These are phyloP conservation scores for Tinamus guttatus DNA, from an alignment of 2,113 vertebrate species.

Conservation along the genomic window DNA sequence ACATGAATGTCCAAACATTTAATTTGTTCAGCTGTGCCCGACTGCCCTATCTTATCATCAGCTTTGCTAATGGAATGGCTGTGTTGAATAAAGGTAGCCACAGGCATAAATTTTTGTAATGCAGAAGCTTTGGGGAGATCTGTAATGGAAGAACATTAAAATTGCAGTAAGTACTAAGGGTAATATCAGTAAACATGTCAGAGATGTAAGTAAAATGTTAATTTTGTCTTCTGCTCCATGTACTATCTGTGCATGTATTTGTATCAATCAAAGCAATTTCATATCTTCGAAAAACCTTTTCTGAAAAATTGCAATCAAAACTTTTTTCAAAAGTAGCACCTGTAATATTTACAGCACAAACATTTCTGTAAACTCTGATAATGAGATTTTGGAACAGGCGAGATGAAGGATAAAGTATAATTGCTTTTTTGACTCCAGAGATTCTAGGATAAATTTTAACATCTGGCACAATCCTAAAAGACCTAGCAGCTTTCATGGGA, in stretches of 20 bases:
- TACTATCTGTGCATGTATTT: background rate
- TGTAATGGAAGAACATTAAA: background rate
- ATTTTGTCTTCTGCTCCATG: background rate
- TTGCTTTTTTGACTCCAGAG: constrained; percentile 43
- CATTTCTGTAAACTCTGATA: constrained; percentile 20
- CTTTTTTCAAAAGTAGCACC: background rate
- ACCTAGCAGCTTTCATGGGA: background rate
- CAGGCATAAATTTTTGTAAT: background rate
- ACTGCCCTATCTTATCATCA: background rate
- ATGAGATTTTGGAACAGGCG: constrained; percentile 43
- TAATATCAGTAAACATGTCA: background rate
- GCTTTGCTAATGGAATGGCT: background rate
- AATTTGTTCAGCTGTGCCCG: background rate
- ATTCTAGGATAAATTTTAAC: constrained; percentile 31
- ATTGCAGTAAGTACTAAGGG: background rate
- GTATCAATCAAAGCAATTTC: background rate
- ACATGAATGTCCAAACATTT: background rate
- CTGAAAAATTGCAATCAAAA: background rate
- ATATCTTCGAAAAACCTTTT: background rate
- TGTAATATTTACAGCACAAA: constrained; percentile 28
- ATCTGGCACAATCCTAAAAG: background rate
- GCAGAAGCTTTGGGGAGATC: background rate
- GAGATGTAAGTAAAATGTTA: background rate
- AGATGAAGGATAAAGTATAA: constrained; percentile 32
- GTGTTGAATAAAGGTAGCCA: background rate